Evolutionary conservation across 2,888 invertebrate species (phyloP).

Genomic region (Eurois occulta): DNA sequence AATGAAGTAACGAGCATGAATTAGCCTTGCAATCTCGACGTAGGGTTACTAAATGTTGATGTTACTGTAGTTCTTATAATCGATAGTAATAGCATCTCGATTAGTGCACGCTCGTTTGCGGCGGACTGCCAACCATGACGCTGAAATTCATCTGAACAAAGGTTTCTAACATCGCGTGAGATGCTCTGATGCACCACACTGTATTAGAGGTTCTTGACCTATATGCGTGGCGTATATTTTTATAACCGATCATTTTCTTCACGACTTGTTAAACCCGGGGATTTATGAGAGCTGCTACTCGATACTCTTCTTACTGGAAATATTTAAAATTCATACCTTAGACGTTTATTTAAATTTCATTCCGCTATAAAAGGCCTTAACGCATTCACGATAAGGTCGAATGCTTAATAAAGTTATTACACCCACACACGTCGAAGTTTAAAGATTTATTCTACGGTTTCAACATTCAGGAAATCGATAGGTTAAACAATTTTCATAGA

Average conservation of each 20-base stretch:
- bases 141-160: constrained; percentile 65
- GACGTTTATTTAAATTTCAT: constrained; percentile 13
- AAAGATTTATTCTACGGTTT: constrained; percentile 34
- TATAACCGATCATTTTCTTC: constrained; percentile 69
- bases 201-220: constrained; percentile 82
- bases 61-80: constrained; percentile 31
- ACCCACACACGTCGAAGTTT: constrained; percentile 20
- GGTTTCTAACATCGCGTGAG: constrained; percentile 71
- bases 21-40: constrained; percentile 57
- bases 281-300: constrained; percentile 34
- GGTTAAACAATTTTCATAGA: constrained; percentile 70
- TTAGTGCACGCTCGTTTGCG: constrained; percentile 3
- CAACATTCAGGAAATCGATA: constrained; percentile 70
- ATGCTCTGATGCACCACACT: constrained; percentile 73
- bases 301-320: constrained; percentile 17
- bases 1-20: constrained; percentile 53
- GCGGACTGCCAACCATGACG: constrained; percentile 49
- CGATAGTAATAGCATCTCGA: constrained; percentile 4
- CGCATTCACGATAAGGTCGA: constrained; percentile 22
- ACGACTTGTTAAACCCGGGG: constrained; percentile 33
- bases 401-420: constrained; percentile 38
- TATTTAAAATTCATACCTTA: constrained; percentile 6
- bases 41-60: constrained; percentile 48
- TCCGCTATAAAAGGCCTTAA: constrained; percentile 21
- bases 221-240: constrained; percentile 76